These are phyloP conservation scores for Scolopax rusticola DNA, from an alignment of 2,797 vertebrate genomes.

Conservation along the genomic window DNA sequence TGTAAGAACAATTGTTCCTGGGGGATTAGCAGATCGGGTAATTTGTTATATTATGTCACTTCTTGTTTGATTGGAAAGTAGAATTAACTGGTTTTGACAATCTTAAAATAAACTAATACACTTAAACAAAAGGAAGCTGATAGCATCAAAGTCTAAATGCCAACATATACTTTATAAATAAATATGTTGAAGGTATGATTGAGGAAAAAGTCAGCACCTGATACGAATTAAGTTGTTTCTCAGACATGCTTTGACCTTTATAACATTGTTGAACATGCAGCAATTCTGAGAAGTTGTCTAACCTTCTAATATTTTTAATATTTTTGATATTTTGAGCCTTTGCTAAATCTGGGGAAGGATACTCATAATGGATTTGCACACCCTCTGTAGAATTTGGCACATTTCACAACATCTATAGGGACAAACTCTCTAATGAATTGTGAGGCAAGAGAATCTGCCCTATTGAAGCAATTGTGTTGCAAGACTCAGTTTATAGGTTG, in stretches of 20 bases:
- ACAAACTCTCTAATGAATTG: not conserved
- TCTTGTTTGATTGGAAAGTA: slow-evolving; percentile 54
- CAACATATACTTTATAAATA: not conserved
- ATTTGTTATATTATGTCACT: slow-evolving; percentile 70
- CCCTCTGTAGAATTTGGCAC: not conserved
- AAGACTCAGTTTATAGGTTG: not conserved
- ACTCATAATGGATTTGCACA: not conserved
- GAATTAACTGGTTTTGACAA: slow-evolving; percentile 55
- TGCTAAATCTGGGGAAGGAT: not conserved
- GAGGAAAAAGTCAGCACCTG: slow-evolving; percentile 43
- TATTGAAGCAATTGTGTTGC: not conserved
- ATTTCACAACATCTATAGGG: not conserved
- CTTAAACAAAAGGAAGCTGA: slow-evolving; percentile 57
- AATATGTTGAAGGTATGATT: slow-evolving; percentile 3
- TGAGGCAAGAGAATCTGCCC: not conserved
- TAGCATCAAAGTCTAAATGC: slow-evolving; percentile 55
- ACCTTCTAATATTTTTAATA: not conserved
- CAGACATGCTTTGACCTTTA: not conserved
- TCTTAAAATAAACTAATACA: slow-evolving; percentile 53
- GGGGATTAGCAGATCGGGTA: slow-evolving; percentile 90
- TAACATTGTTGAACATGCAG: not conserved
- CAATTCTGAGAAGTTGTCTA: not conserved
- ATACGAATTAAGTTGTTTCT: slow-evolving; percentile 27
- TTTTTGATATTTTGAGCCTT: not conserved
- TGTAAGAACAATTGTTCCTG: slow-evolving; percentile 91